Base-by-base conservation (phyloP, 1,140 invertebrate genomes). In the Asbolus verrucosus region DNA sequence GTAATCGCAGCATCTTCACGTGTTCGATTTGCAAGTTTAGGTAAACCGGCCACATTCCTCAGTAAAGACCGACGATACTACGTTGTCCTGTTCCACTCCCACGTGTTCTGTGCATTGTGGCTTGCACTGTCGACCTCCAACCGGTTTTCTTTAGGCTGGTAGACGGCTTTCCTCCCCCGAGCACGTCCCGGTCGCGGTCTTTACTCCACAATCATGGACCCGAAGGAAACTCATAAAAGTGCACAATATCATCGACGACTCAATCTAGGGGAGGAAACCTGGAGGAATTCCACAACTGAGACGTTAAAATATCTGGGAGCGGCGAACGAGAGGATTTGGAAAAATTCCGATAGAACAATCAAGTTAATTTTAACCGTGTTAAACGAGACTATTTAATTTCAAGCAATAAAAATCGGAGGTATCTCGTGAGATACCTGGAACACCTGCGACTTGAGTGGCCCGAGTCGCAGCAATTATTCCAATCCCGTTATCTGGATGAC, bases 11-110 rank as follows among this genome's bases (percentile, higher is more conserved):
- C 50, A 71, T 69, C 66, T 70, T 68, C 62, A 65, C 50, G 70
- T 72, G 67, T 71, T 71, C 70, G 73, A 74, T 74, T 74, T 69
- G 73, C 73, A 69, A 74, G 60, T 74, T 74, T 74, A 69, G 73
- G 73, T 74, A 72, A 71, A 72, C 73, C 73, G 67, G 46, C 73
- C 70, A 24, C 73, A 74, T 74, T 74, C 73, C 73, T 62, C 14
- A 50, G 70, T 69, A 67, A 71, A 74, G 67, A 71, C 66, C 59
- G 41, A 65, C 62, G 69, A 66, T 65, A 70, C 60, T 65, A 50
- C 43, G 63, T 70, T 63, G 61, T 63, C 61, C 61, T 63, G 68
- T 70, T 61, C 68, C 68, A 70, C 46, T 65, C 65, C 69, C 72
- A 71, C 69, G 65, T 65, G 31, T 21, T 38, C 59, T 62, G 69